Evolutionary conservation across 1,140 invertebrate species (phyloP), one percentile per base, ranked within the genome.

Genomic region (Magallana angulata): DNA sequence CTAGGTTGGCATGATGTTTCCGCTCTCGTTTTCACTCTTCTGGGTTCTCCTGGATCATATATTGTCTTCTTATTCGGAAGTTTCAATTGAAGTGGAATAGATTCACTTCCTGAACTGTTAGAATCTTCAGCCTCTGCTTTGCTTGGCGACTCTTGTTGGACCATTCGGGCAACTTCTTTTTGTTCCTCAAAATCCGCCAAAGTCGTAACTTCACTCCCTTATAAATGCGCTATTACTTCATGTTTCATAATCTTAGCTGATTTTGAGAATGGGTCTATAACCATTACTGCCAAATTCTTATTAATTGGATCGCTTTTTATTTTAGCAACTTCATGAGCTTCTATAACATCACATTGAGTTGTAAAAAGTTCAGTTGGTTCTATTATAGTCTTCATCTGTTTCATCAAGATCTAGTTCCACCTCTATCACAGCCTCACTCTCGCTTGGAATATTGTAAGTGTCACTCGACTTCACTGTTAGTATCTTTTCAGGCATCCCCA

Each of bases 401-500:
- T n/a, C n/a, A 16, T 24, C 18, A 14, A 9, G 16, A 5, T 87
- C 86, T 57, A 84, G 30, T 71, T 68, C 57, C 36, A 0, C 64
- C 18, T 87, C 30, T 57, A 87, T 57, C 30, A 76, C 36, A 6
- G 80, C 82, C 83, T 87, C 86, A 87, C 86, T 84, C 14, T 24
- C 18, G 18, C 18, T 24, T 24, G 18, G 18, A 24, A 24, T 24
- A 24, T 24, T 24, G 18, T 24, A 24, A 24, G 0, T 24, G 18
- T 24, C 18, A 24, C 18, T 24, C 18, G 57, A 18, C 30, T n/a
- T 30, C 1, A 86, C 85, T 30, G 18, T 80, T 81, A 57, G 14
- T 2, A 80, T 57, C 58, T 30, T 59, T 80, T 24, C 59, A 58
- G 76, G 85, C 76, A 80, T 57, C 57, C 85, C 71, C 9, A 86